phyloP scores from a whole-genome alignment of 53 echinoderm and acorn worm genomes.

The Stichopus horrens region DNA sequence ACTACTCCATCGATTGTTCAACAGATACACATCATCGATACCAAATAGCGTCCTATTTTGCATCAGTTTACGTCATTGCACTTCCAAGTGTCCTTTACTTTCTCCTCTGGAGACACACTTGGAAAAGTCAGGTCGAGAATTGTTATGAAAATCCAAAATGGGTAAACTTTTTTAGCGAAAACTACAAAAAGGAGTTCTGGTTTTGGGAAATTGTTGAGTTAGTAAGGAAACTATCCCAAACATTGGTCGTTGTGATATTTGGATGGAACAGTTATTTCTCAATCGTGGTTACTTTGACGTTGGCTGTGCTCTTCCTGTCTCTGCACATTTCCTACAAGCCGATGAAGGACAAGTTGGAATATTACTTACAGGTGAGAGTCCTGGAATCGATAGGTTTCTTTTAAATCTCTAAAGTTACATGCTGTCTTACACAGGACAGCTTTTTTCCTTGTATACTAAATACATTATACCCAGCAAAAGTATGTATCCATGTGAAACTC shows the following conservation, averaged over 20 bases:
- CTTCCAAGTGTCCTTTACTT: not conserved
- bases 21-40: not conserved
- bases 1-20: slow-evolving; percentile 29
- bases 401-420: no score
- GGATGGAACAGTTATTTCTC: slow-evolving; percentile 41
- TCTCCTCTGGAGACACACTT: not conserved
- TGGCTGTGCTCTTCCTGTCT: slow-evolving; percentile 25
- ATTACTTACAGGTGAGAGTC: slow-evolving; percentile 37
- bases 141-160: slow-evolving; percentile 4
- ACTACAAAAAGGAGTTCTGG: slow-evolving; percentile 30
- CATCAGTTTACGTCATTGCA: slow-evolving; percentile 7
- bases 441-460: no score
- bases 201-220: slow-evolving; percentile 43
- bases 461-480: no score
- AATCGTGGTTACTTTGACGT: not conserved
- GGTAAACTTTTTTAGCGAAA: slow-evolving; percentile 7
- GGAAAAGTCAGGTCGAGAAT: not conserved
- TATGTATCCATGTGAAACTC: no score
- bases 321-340: slow-evolving; percentile 17
- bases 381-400: no score
- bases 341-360: slow-evolving; percentile 33
- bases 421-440: no score
- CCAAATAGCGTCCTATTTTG: slow-evolving; percentile 9
- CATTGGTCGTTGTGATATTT: slow-evolving; percentile 14
- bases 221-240: slow-evolving; percentile 4